A percentile compares a stretch with the other conserved stretches of the same genome.
Conservation (phyloP, 1,140 invertebrate genomes). For the Octopus sinensis region DNA sequence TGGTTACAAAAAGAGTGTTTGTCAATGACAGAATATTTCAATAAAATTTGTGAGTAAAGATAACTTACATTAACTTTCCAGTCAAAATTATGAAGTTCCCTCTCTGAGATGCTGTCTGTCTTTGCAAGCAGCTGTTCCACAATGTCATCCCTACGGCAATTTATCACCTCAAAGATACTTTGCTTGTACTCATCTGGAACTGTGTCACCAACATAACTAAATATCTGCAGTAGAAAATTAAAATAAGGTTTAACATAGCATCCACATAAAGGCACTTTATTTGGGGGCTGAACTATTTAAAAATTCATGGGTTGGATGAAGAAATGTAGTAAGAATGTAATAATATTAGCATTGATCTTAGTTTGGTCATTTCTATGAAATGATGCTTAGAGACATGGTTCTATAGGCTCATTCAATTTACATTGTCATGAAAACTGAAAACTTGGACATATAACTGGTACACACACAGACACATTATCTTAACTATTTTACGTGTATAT, state of each 20-base stretch:
- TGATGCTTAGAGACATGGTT: too few species aligned
- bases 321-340: too few species aligned
- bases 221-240: slow-evolving; percentile 29
- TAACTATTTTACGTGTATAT: background rate
- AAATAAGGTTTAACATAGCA: background rate
- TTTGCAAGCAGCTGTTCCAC: slow-evolving; percentile 31
- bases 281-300: too few species aligned
- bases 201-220: slow-evolving; percentile 22
- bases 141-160: slow-evolving; percentile 34
- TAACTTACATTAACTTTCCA: slow-evolving; percentile 49
- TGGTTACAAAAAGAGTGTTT: slow-evolving; percentile 9
- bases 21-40: background rate
- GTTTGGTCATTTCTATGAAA: too few species aligned
- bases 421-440: too few species aligned
- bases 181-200: slow-evolving; percentile 36
- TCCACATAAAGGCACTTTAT: too few species aligned
- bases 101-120: slow-evolving; percentile 44
- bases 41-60: background rate
- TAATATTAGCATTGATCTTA: too few species aligned
- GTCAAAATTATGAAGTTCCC: slow-evolving; percentile 48
- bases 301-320: too few species aligned
- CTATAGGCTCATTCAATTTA: too few species aligned
- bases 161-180: slow-evolving; percentile 32
- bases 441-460: background rate
- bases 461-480: slow-evolving; percentile 13